Base-by-base conservation (phyloP, 2,113 vertebrate species). In the Alectura lathami region DNA sequence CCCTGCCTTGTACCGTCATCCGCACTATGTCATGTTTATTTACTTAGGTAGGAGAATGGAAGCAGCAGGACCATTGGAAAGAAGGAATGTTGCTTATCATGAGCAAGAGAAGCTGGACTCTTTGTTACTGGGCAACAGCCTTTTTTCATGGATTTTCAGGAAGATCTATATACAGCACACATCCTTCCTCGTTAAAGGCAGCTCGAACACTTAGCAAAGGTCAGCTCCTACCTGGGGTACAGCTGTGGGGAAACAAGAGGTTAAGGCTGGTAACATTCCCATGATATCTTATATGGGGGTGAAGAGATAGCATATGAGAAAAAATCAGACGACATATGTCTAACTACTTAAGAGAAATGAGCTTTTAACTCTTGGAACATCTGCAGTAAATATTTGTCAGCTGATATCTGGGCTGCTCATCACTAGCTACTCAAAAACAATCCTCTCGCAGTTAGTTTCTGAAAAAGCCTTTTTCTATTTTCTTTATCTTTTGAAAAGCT, bases 211-310 rank as follows among this genome's bases (percentile, higher is more conserved):
- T 95, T 95, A 96, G 89, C 85, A 93, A 93, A 94, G 96, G 93
- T 93, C 88, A 96, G 11, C 75, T 88, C 38, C 87, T 96, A 95
- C 60, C 85, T 96, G 79, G 87, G 56, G 64, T 89, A 78, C 68
- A 95, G 83, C 85, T 86, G 79, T 90, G 94, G 90, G 88, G 79
- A 93, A 76, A 83, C 85, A 93, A 89, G 94, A 93, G 91, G 88
- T 95, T 92, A 96, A 96, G 51, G 68, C 81, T 88, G 85, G 68
- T 90, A 80, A 95, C 94, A 93, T 90, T 96, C 89, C 91, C 91
- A 34, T 63, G 59, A 8, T 77, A 63, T 70, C 82, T 83, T 70
- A 47, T n/a, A 70, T 23, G 30, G 63, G 89, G 64, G 70, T 68
- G 73, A 82, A 94, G 56, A 78, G 53, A 91, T 30, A 93, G n/a